phyloP scores from a whole-genome alignment of 2,888 invertebrate species.

The Lamellibrachia satsuma region DNA sequence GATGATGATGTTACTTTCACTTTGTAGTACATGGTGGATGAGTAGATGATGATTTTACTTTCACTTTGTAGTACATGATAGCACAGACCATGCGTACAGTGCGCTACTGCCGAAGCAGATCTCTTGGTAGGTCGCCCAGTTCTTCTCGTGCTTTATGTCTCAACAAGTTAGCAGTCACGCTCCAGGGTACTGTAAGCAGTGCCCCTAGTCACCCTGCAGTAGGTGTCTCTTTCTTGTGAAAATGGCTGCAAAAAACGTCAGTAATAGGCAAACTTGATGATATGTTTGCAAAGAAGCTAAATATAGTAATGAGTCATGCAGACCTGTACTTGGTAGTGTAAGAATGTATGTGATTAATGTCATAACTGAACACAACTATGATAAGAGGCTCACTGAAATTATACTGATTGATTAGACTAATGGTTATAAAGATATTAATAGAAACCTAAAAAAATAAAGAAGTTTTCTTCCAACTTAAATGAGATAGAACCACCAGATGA shows the following conservation, averaged over 20 bases:
- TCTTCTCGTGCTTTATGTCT: neutral
- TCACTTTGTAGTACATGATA: conserved; percentile 75
- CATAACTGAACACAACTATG: neutral
- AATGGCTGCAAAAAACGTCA: neutral
- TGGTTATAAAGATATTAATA: no score
- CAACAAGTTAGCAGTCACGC: neutral
- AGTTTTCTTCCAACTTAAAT: neutral
- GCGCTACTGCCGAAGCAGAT: conserved; percentile 78
- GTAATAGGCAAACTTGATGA: neutral
- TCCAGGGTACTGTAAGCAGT: neutral
- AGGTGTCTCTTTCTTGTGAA: neutral
- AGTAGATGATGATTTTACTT: neutral
- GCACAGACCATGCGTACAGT: conserved; percentile 83
- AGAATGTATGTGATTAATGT: no score
- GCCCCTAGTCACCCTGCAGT: neutral
- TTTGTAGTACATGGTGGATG: no score
- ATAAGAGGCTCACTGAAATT: neutral
- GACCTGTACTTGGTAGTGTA: no score
- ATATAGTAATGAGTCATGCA: neutral
- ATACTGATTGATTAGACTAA: neutral
- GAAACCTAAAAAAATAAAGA: neutral
- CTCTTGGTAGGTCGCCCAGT: conserved; percentile 50
- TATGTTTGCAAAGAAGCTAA: neutral
- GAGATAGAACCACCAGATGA: neutral
- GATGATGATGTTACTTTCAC: no score